phyloP scores from a whole-genome alignment of 2,888 invertebrate genomes.

The Crioceris asparagi region DNA sequence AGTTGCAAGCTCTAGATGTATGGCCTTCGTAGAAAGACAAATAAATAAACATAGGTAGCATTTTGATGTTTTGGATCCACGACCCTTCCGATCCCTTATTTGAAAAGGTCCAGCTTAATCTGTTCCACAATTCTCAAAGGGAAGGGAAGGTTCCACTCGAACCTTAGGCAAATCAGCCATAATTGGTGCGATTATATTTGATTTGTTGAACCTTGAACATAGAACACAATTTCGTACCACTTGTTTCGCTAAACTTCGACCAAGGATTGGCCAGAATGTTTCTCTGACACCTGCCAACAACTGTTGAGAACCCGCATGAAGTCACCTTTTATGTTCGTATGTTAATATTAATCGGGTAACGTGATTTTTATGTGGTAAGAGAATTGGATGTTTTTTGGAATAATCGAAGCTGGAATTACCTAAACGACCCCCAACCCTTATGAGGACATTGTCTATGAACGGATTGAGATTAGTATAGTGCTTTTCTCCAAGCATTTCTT shows the following conservation, averaged over 20 bases:
- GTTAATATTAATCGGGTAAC: too few relatives aligned
- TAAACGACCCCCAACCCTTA: too few relatives aligned
- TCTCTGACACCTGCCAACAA: too few relatives aligned
- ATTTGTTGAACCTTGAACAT: conserved; percentile 7
- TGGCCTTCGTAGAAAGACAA: conserved; percentile 2
- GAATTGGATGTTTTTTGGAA: too few relatives aligned
- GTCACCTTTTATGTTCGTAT: too few relatives aligned
- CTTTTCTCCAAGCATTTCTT: too few relatives aligned
- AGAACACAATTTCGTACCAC: conserved; percentile 7
- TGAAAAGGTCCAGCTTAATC: conserved; percentile 11
- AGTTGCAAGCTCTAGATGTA: neutral
- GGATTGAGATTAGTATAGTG: too few relatives aligned
- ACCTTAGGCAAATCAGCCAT: conserved; percentile 12
- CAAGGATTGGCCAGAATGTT: too few relatives aligned
- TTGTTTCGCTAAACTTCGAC: conserved; percentile 6
- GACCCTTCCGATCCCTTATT: conserved; percentile 4
- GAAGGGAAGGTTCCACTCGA: conserved; percentile 6
- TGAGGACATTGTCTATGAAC: too few relatives aligned
- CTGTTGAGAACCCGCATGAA: too few relatives aligned
- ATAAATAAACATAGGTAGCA: neutral
- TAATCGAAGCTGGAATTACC: too few relatives aligned
- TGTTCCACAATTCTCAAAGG: conserved; percentile 6
- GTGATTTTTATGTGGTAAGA: too few relatives aligned
- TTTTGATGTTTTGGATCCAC: neutral
- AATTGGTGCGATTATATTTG: conserved; percentile 5